These are phyloP conservation scores for Conopomorpha cramerella DNA, from an alignment of 1,140 invertebrate genomes.

Conservation along the genomic window DNA sequence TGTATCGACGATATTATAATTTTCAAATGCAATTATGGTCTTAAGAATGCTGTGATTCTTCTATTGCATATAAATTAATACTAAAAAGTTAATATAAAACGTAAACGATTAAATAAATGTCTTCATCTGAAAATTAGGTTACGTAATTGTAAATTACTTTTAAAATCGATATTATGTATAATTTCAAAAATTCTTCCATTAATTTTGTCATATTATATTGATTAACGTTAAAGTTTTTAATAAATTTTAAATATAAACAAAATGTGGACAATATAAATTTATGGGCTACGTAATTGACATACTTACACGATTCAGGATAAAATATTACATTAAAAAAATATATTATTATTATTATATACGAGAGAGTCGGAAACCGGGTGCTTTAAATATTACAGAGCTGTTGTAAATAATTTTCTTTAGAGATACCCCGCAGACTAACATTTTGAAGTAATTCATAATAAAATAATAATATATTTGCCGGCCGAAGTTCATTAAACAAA, in stretches of 20 bases:
- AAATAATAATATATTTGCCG: too few relatives aligned
- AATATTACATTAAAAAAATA: slow-evolving; percentile 46
- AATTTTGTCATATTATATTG: slow-evolving; percentile 31
- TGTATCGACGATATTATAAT: too few relatives aligned
- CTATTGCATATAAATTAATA: slow-evolving; percentile 49
- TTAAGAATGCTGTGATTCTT: slow-evolving; percentile 60
- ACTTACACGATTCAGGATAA: slow-evolving; percentile 45
- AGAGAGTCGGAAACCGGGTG: slow-evolving; percentile 55
- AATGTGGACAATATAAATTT: slow-evolving; percentile 42
- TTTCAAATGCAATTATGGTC: too few relatives aligned
- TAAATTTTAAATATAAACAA: too few relatives aligned
- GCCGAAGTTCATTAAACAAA: too few relatives aligned
- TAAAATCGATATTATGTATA: slow-evolving; percentile 37
- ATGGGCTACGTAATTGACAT: slow-evolving; percentile 41
- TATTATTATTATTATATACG: too few relatives aligned
- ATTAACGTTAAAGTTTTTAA: slow-evolving; percentile 26
- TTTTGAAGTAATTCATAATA: too few relatives aligned
- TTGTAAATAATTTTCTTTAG: slow-evolving; percentile 52
- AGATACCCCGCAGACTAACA: too few relatives aligned
- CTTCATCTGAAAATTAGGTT: slow-evolving; percentile 49
- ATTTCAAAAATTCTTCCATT: slow-evolving; percentile 48
- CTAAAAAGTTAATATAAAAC: slow-evolving; percentile 32
- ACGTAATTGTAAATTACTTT: too few relatives aligned
- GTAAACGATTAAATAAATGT: slow-evolving; percentile 30
- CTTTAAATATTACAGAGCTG: slow-evolving; percentile 57